These are phyloP conservation scores for Ridgeia piscesae DNA, from an alignment of 1,140 invertebrate genomes.

Conservation along the genomic window DNA sequence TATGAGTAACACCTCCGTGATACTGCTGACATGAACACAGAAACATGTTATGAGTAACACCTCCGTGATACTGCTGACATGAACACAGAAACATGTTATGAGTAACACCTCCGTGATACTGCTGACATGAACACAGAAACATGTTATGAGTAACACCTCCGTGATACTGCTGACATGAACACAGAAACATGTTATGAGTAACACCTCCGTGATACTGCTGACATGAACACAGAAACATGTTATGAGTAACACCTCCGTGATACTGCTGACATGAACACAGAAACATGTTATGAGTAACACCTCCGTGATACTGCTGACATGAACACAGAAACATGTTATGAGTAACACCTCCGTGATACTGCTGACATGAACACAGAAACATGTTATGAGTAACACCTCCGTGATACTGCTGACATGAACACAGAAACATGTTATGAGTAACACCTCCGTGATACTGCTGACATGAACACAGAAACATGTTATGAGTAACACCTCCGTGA, in stretches of 20 bases:
- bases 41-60: not conserved
- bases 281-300: not conserved
- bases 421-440: not conserved
- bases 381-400: not conserved
- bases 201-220: no score
- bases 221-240: constrained; percentile 11
- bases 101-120: no score
- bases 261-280: constrained; percentile 14
- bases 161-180: constrained; percentile 1
- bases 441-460: not conserved
- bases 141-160: not conserved
- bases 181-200: not conserved
- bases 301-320: no score
- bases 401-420: not conserved
- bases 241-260: no score
- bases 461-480: not conserved
- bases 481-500: no score
- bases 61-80: no score
- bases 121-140: constrained; percentile 14
- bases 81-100: constrained; percentile 11
- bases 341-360: no score
- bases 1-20: no score
- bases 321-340: constrained; percentile 11
- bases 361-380: constrained; percentile 14
- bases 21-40: constrained; percentile 14